A percentile compares a stretch with the other conserved stretches of the same genome.
These are phyloP conservation scores for Pogonomyrmex barbatus DNA, from an alignment of 1,140 invertebrate genomes.

Conservation along the genomic window DNA sequence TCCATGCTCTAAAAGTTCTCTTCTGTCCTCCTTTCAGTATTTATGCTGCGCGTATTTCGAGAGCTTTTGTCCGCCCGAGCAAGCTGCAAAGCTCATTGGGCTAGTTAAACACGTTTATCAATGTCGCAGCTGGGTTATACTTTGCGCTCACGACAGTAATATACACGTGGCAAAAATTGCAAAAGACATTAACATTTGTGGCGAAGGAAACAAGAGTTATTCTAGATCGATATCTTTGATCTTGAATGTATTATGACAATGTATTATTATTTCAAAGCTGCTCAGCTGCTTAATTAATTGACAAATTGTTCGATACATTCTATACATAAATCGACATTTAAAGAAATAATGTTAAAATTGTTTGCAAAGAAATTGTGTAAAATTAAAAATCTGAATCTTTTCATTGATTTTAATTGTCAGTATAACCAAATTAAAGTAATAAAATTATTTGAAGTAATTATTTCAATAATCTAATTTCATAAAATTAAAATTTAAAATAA, in stretches of 20 bases:
- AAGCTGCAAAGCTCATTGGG: constrained; percentile 67
- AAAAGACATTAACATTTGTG: constrained; percentile 9
- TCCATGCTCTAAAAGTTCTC: constrained; percentile 58
- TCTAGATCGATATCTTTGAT: not conserved
- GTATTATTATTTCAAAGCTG: not conserved
- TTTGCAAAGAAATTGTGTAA: not conserved
- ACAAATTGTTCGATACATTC: not conserved
- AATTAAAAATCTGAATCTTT: not conserved
- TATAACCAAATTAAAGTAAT: not conserved
- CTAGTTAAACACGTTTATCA: constrained; percentile 74
- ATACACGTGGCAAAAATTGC: constrained; percentile 22
- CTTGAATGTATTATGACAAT: not conserved
- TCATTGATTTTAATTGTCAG: not conserved
- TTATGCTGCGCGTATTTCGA: constrained; percentile 72
- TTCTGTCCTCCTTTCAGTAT: constrained; percentile 71
- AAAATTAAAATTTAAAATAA: not conserved
- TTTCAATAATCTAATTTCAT: not conserved
- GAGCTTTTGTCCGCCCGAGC: constrained; percentile 65
- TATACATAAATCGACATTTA: not conserved
- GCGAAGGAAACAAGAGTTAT: not conserved
- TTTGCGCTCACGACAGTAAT: constrained; percentile 33
- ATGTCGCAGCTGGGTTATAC: constrained; percentile 41
- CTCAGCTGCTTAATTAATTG: too few relatives aligned
- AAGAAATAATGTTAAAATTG: not conserved
- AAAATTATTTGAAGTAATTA: not conserved